Evolutionary conservation across 2,113 vertebrate species (phyloP), one percentile per base, ranked within the genome.

Genomic region (Cinclus mexicanus): DNA sequence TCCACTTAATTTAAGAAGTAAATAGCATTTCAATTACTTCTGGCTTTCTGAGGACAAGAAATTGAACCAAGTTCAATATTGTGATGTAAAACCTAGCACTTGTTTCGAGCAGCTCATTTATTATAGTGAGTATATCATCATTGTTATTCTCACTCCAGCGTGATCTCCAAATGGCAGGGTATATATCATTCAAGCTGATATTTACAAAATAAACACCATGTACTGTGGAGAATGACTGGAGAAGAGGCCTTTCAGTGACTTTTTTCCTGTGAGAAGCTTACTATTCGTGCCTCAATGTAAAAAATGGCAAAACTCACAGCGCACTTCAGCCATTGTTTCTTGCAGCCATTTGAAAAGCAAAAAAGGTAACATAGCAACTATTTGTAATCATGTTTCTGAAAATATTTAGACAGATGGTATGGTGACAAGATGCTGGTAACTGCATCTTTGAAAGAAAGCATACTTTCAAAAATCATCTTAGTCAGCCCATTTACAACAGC

Each of bases 341-440:
- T 78, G 22, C 21, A 90, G 18, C 28, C 55, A 61, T 57, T 97
- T 96, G 65, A n/a, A 74, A 78, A 87, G 31, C 20, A 87, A 82
- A 79, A 93, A 97, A 97, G 41, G 60, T 88, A 89, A 70, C 59
- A 33, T n/a, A 87, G 61, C 60, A 95, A 95, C 42, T 94, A 77
- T 92, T 96, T 97, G 60, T 39, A 83, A 46, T 55, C 60, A 39
- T 33, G 63, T 94, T 93, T 89, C 81, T 89, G 96, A 95, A 92
- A 84, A 82, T 74, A 87, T 81, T 88, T 96, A 84, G 57, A 91
- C 74, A 79, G 47, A 86, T 69, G 75, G 35, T 83, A 29, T 31
- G 12, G 77, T 60, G 74, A 76, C 37, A 78, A 76, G 44, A 85
- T 82, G 28, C 37, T 82, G 41, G 25, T 74, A 90, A 81, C 17